A percentile compares a stretch with the other conserved stretches of the same genome.
Evolutionary conservation across 2,113 vertebrate genomes (phyloP).

Genomic region (Mohoua ochrocephala): DNA sequence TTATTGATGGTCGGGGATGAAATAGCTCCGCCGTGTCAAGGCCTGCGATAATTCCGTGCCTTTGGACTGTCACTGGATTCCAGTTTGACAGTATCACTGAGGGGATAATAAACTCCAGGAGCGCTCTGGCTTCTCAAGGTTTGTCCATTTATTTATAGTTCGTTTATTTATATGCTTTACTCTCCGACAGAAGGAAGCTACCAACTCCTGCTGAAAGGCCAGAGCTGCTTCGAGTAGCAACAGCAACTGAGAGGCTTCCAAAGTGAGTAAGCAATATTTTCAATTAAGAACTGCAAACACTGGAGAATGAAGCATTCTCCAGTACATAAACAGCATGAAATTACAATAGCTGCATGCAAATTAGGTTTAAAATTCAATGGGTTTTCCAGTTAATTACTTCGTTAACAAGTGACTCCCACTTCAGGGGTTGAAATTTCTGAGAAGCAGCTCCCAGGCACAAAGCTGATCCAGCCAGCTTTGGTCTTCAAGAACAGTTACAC

Average conservation of each 20-base stretch:
- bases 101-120: neutral
- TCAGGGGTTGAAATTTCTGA: neutral
- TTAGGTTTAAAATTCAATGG: neutral
- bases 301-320: neutral
- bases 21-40: neutral
- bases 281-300: neutral
- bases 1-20: neutral
- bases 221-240: neutral
- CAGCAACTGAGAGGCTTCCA: neutral
- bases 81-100: neutral
- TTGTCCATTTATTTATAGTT: neutral
- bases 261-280: neutral
- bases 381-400: neutral
- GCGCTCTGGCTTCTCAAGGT: neutral
- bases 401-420: neutral
- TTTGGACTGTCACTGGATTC: neutral
- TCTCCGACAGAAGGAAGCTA: neutral
- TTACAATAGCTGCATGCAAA: neutral
- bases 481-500: neutral
- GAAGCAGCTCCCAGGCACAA: neutral
- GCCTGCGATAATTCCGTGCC: neutral
- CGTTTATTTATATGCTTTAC: neutral
- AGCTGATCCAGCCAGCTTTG: neutral
- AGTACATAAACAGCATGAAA: neutral
- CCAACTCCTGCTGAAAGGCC: neutral